Base-by-base conservation (phyloP, 1,140 invertebrate genomes). In the Drosophila ananassae region DNA sequence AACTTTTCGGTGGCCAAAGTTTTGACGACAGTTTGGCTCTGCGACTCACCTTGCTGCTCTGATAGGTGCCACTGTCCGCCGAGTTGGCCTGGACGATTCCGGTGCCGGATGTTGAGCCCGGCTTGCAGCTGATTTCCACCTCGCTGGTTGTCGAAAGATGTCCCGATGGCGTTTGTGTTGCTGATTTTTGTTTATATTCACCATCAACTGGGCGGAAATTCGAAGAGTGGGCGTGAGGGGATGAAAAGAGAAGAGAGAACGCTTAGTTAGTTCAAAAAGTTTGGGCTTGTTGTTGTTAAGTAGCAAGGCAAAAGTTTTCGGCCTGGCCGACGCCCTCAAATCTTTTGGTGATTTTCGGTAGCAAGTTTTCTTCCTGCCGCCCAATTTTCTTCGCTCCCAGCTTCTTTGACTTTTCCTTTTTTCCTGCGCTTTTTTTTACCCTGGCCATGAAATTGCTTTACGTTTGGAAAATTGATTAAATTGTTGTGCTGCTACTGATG, bases 151-250 rank as follows among this genome's bases (percentile, higher is more conserved):
- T 91, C 50, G 90, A 92, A 72, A 92, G 84, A 92, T 91, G 90
- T 82, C 90, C 90, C 60, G 91, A 91, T 82, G 91, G 91, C 76
- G 91, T 92, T 90, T 92, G 91, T 79, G 87, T 92, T 83, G 91
- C 91, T 91, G 91, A 92, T 91, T 92, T 92, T 83, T 92, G 91
- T 91, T 92, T 92, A 83, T 91, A 92, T 89, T 92, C 91, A 62
- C 90, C 91, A 91, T 92, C 91, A 69, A 91, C 90, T 91, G 67
- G 46, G 53, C 25, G 58, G 61, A 77, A 54, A 55, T 50, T 46
- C 24, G 52, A 52, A 51, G 50, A 39, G 28, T 47, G 22, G 34
- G 39, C 37, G 25, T 24, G 46, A 28, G 55, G 48, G 30, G 44
- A 59, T 44, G 51, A 52, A 44, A 62, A 56, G 8, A 32, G 46